phyloP scores from a whole-genome alignment of 2,888 invertebrate species.

The Allolobophora icterica region DNA sequence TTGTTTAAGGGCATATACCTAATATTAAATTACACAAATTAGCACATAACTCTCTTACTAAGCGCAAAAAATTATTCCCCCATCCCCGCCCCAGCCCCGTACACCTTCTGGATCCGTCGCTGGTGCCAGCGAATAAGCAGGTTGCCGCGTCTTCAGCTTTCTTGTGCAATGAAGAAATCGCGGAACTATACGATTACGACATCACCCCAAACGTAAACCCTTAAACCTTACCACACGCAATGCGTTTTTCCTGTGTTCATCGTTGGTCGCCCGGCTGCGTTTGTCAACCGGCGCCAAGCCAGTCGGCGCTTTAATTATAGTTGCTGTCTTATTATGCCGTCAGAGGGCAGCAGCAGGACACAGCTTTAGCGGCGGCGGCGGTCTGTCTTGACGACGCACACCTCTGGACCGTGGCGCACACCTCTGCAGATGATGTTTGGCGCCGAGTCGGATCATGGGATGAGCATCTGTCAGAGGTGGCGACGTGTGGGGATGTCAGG shows the following conservation, averaged over 20 bases:
- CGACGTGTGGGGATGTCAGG: background rate
- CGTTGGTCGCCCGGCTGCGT: background rate
- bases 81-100: too few relatives aligned
- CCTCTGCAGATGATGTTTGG: background rate
- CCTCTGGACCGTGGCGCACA: background rate
- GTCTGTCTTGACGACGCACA: conserved; percentile 4
- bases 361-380: background rate
- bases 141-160: too few relatives aligned
- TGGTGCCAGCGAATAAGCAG: too few relatives aligned
- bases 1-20: too few relatives aligned
- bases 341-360: background rate
- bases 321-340: background rate
- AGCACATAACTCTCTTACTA: too few relatives aligned
- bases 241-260: background rate
- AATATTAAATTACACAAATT: too few relatives aligned
- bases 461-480: conserved; percentile 17
- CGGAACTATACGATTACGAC: too few relatives aligned
- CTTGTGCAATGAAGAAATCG: too few relatives aligned
- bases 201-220: too few relatives aligned
- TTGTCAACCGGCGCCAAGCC: conserved; percentile 2
- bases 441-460: background rate
- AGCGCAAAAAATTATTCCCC: too few relatives aligned
- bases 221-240: background rate
- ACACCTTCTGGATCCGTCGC: too few relatives aligned
- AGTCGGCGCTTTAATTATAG: background rate